A percentile compares a stretch with the other conserved stretches of the same genome.
phyloP scores from a whole-genome alignment of 2,888 invertebrate species.

The Nebria brevicollis region DNA sequence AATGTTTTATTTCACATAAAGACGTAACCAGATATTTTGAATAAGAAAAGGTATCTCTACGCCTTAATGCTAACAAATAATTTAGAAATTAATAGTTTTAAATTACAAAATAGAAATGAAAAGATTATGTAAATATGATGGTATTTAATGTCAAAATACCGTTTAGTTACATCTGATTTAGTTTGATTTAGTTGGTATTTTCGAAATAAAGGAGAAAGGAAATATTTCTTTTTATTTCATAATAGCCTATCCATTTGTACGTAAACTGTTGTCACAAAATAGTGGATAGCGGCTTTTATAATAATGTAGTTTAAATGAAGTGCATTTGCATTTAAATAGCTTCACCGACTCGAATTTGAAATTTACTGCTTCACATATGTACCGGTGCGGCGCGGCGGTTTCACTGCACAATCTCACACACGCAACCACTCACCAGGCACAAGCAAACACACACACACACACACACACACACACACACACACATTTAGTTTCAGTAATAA shows the following conservation, averaged over 20 bases:
- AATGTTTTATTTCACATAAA: no score
- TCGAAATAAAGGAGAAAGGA: neutral
- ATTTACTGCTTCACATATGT: slow-evolving; percentile 47
- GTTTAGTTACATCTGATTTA: neutral
- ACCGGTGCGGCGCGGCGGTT: slow-evolving; percentile 31
- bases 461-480: slow-evolving; percentile 16
- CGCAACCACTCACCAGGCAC: neutral
- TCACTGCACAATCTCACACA: slow-evolving; percentile 11
- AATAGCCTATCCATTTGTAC: slow-evolving; percentile 29
- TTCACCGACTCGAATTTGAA: slow-evolving; percentile 44
- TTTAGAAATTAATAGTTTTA: neutral
- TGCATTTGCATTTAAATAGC: slow-evolving; percentile 46
- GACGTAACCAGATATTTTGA: no score
- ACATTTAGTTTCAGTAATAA: slow-evolving; percentile 12
- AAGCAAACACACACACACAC: slow-evolving; percentile 3
- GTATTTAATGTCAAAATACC: neutral
- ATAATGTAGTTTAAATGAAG: slow-evolving; percentile 45
- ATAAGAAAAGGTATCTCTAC: no score
- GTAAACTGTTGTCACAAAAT: slow-evolving; percentile 46
- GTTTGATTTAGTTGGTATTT: neutral
- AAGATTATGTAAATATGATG: neutral
- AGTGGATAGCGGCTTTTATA: slow-evolving; percentile 44
- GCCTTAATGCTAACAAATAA: neutral
- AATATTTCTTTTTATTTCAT: neutral
- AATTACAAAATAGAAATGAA: neutral